These are phyloP conservation scores for Gambelia wislizenii DNA, from an alignment of 2,797 vertebrate species.

Conservation along the genomic window DNA sequence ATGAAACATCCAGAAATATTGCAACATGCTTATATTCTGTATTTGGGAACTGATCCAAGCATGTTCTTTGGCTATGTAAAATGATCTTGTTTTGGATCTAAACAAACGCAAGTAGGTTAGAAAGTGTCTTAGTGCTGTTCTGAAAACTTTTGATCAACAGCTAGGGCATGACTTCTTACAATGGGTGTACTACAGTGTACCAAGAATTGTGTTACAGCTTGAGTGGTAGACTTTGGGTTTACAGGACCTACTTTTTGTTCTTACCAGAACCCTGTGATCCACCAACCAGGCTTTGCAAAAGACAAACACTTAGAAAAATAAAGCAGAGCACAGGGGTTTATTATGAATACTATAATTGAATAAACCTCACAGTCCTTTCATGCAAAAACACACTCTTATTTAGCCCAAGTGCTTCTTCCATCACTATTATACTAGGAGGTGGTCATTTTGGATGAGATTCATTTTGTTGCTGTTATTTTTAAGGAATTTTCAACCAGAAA, in stretches of 20 bases:
- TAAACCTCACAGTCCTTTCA: background rate
- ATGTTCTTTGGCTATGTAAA: background rate
- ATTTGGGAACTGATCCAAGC: background rate
- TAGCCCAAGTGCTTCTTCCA: background rate
- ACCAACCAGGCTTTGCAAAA: background rate
- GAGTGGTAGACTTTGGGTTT: background rate
- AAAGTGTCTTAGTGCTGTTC: background rate
- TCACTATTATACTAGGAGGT: background rate
- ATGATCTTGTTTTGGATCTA: background rate
- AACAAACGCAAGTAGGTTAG: background rate
- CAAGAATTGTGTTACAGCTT: background rate
- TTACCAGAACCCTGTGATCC: background rate
- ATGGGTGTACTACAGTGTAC: background rate
- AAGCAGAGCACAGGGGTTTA: background rate
- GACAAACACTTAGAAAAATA: background rate
- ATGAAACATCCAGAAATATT: background rate
- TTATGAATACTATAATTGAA: no score
- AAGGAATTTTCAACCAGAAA: background rate
- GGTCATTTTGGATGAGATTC: background rate
- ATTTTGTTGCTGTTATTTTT: background rate
- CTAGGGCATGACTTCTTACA: background rate
- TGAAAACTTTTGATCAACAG: background rate
- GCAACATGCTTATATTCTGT: background rate
- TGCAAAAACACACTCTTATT: background rate
- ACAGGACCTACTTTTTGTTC: background rate